Evolutionary conservation across 1,140 invertebrate species (phyloP).

Genomic region (Aphelinus atriplicis): DNA sequence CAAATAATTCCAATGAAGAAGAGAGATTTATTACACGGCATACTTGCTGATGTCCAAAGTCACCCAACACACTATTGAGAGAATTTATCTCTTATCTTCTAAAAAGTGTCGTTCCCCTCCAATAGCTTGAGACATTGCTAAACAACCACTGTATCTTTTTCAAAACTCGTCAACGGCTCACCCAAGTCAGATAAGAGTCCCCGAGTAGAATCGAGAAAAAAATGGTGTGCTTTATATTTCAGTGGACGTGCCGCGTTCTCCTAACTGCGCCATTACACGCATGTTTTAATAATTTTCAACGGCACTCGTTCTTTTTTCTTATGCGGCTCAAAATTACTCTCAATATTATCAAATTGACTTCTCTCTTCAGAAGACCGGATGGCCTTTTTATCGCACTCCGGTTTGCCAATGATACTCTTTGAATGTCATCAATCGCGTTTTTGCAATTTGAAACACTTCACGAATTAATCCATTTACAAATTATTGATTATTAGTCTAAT

Average conservation of each 20-base stretch:
- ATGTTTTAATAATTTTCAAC: slow-evolving; percentile 37
- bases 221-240: slow-evolving; percentile 17
- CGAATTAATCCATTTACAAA: too few species aligned
- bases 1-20: slow-evolving; percentile 2
- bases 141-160: slow-evolving; percentile 20
- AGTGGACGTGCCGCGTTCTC: slow-evolving; percentile 11
- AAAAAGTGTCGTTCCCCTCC: slow-evolving; percentile 4
- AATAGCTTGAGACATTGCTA: not conserved
- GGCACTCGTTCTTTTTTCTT: not conserved
- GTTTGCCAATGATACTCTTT: too few species aligned
- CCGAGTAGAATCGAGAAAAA: slow-evolving; percentile 21
- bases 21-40: slow-evolving; percentile 3
- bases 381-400: slow-evolving; percentile 11
- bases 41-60: slow-evolving; percentile 28
- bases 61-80: slow-evolving; percentile 25
- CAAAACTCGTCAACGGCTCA: slow-evolving; percentile 25
- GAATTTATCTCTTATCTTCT: slow-evolving; percentile 28
- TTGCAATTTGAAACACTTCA: too few species aligned
- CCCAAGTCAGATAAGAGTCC: slow-evolving; percentile 19
- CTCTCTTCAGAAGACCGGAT: not conserved
- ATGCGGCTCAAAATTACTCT: not conserved
- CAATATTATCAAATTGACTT: slow-evolving; percentile 24
- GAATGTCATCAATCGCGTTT: too few species aligned
- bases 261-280: slow-evolving; percentile 28
- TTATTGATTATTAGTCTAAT: too few species aligned